These are phyloP conservation scores for Sarcophaga variegata DNA, from an alignment of 2,888 invertebrate species.

Conservation along the genomic window DNA sequence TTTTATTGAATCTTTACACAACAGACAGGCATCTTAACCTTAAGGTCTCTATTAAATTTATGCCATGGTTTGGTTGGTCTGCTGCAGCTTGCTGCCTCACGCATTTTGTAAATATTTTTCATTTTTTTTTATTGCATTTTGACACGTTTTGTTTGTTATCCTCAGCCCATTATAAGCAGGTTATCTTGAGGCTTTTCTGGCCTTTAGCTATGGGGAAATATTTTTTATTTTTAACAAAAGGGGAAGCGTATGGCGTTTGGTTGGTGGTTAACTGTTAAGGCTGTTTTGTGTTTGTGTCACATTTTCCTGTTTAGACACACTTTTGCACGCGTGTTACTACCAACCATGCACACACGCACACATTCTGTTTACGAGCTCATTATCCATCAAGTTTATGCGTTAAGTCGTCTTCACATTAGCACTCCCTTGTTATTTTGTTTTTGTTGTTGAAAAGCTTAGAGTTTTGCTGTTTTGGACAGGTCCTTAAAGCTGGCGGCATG, in stretches of 20 bases:
- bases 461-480: constrained; percentile 52
- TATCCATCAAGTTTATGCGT: constrained; percentile 55
- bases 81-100: not conserved
- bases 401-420: not conserved
- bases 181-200: constrained; percentile 28
- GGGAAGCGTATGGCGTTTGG: constrained; percentile 15
- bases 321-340: constrained; percentile 54
- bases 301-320: constrained; percentile 49
- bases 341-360: not conserved
- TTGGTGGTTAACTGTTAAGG: constrained; percentile 19
- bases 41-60: no score
- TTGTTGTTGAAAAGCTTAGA: not conserved
- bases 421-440: not conserved
- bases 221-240: no score
- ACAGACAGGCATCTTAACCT: no score
- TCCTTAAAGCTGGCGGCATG: constrained; percentile 47
- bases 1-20: no score
- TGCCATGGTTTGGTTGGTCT: no score
- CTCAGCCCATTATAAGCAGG: not conserved
- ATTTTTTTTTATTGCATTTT: constrained; percentile 17
- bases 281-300: constrained; percentile 33
- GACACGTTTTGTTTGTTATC: constrained; percentile 56
- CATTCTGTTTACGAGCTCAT: constrained; percentile 38
- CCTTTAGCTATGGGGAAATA: not conserved
- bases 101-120: constrained; percentile 24